Base-by-base conservation (phyloP, 2,113 vertebrate genomes). In the Ammospiza nelsoni region DNA sequence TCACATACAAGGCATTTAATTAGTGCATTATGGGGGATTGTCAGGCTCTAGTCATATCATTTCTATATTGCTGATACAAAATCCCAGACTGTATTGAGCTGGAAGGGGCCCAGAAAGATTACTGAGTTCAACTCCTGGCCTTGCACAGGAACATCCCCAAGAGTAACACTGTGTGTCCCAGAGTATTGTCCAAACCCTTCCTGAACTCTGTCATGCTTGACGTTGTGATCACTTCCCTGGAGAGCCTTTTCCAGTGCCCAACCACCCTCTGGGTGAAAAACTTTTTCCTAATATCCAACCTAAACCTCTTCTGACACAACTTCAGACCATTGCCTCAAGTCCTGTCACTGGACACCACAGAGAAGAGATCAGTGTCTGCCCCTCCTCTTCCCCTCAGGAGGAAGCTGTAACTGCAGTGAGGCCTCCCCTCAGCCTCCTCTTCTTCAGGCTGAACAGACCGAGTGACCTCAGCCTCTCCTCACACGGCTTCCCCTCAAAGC, bases 121-220 rank as follows among this genome's bases (percentile, higher is more conserved):
- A 61, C 12, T 0, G 0, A 46, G 23, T 39, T 48, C 19, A 46
- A 3, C 10, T n/a, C 28, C 39, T 33, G 8, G 3, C 23, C 11
- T n/a, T 46, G 9, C 15, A 46, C 55, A 62, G 33, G 27, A 69
- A 11, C 22, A 59, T 44, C 21, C 20, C 7, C 14, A 33, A 37
- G 14, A 67, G 11, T 27, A 37, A 43, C 16, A 35, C 7, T 3
- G 0, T 21, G 4, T 35, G 16, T 25, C 52, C 27, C 18, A 51
- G 39, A 33, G 5, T 5, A 37, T 54, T 69, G 33, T 54, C 22
- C 18, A 69, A 69, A 78, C 2, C 1, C 6, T 51, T 76, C 44
- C 17, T 23, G 39, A 77, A 15, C 33, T 44, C 9, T 54, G 19
- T 62, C 39, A 61, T 18, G 8, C 12, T 57, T 52, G 11, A 15